phyloP scores from a whole-genome alignment of 2,888 invertebrate species.

The Eremobia ochroleuca region DNA sequence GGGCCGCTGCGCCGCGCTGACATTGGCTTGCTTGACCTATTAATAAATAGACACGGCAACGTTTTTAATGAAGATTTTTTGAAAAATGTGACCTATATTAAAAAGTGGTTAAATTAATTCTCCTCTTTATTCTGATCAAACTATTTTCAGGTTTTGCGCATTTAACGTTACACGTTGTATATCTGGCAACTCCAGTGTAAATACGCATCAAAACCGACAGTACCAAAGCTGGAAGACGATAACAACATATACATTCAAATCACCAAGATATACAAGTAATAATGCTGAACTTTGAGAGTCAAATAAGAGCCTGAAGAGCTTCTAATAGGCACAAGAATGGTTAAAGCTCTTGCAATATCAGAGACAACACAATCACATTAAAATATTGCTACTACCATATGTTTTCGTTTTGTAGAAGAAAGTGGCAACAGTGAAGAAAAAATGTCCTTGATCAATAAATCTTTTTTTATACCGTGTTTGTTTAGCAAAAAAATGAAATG shows the following conservation, averaged over 20 bases:
- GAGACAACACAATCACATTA: constrained; percentile 64
- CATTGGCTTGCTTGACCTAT: too few species aligned
- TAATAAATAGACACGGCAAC: too few species aligned
- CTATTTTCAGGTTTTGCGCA: too few species aligned
- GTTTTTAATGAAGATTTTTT: too few species aligned
- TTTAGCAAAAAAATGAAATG: not conserved
- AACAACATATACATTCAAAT: constrained; percentile 27
- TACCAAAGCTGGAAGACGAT: not conserved
- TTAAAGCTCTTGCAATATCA: constrained; percentile 54
- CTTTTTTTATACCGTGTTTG: not conserved
- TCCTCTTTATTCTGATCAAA: too few species aligned
- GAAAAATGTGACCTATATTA: too few species aligned
- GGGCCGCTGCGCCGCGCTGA: too few species aligned
- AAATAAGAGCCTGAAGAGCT: constrained; percentile 34
- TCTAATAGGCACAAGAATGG: constrained; percentile 56
- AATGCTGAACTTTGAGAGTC: constrained; percentile 39
- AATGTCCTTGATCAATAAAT: not conserved
- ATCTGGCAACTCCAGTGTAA: not conserved
- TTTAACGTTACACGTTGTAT: too few species aligned
- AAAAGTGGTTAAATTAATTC: too few species aligned
- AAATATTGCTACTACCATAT: constrained; percentile 49
- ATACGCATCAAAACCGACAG: not conserved
- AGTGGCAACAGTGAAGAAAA: not conserved
- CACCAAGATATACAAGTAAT: constrained; percentile 33
- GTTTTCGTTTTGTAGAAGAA: not conserved